Evolutionary conservation across 2,888 invertebrate species (phyloP), one percentile per base, ranked within the genome.

Genomic region (Slavum lentiscoides): DNA sequence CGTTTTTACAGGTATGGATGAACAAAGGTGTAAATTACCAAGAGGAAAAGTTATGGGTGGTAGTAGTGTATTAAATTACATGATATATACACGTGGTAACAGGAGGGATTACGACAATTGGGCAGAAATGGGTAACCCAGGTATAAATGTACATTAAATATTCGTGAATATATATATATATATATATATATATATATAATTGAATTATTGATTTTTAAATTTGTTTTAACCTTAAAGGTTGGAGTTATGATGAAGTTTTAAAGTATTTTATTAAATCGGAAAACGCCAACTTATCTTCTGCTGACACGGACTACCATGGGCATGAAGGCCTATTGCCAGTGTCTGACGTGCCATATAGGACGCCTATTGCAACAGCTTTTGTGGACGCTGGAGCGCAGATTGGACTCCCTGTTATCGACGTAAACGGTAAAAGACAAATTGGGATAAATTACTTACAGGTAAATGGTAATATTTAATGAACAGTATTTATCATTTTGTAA

Each of bases 31-130:
- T 70, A 82, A 82, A 59, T 82, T 83, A 59, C 83, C 83, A 5
- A 83, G 86, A 66, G 95, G 94, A 7, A 93, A 92, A 86, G 92
- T 93, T 0, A 89, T 95, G 85, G 95, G 95, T 8, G 95, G 95
- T 2, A 91, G 91, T 13, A 92, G 92, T 83, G 91, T 92, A 0
- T 87, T 94, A 17, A 95, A 95, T 85, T 92, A 91, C 84, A 94
- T 95, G 94, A 91, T 93, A 84, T 93, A 92, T 84, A 92, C 92
- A 0, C 87, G 93, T 82, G 94, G 93, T 19, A 89, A 91, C 84
- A 88, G 89, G 0, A 86, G 88, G 3, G 94, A 95, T 85, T 95
- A 92, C 85, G 92, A 95, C 85, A 87, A 88, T 7, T 95, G 95
- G 95, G 90, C 90, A 23, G 87, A 87, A 1, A 85, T 91, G 85